Percentiles rank a stretch among this genome's conserved stretches.
phyloP scores from a whole-genome alignment of 2,888 invertebrate species.

The Xanthorhoe spadicearia region DNA sequence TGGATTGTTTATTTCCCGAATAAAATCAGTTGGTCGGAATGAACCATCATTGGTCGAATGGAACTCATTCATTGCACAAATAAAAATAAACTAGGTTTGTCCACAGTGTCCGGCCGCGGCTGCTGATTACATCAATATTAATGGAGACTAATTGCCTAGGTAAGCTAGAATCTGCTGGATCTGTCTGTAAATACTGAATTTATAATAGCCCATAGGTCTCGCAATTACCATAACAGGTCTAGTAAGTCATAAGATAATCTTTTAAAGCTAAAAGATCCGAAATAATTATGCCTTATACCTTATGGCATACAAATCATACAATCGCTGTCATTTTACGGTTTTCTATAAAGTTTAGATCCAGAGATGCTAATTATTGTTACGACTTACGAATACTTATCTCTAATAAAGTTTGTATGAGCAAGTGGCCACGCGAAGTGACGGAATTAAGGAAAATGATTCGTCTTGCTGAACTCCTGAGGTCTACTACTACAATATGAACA shows the following conservation, averaged over 20 bases:
- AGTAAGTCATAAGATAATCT: too few relatives aligned
- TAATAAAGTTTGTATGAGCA: too few relatives aligned
- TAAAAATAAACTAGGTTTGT: slow-evolving; percentile 17
- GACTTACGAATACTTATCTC: too few relatives aligned
- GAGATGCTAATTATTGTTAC: too few relatives aligned
- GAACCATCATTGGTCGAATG: slow-evolving; percentile 19
- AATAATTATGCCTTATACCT: too few relatives aligned
- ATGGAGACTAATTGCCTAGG: background rate
- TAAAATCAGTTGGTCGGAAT: slow-evolving; percentile 28
- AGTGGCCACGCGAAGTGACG: too few relatives aligned
- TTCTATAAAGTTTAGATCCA: too few relatives aligned
- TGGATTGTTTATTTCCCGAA: slow-evolving; percentile 10
- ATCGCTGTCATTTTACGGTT: too few relatives aligned
- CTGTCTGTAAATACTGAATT: background rate
- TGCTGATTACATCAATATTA: slow-evolving; percentile 1
- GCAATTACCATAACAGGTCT: background rate
- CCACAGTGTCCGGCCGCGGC: background rate
- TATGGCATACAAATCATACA: too few relatives aligned
- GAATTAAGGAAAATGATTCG: too few relatives aligned
- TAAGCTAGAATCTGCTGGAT: background rate
- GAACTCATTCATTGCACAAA: slow-evolving; percentile 17
- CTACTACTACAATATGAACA: slow-evolving; percentile 48
- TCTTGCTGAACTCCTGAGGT: too few relatives aligned
- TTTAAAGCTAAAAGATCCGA: too few relatives aligned
- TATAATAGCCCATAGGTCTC: background rate